Evolutionary conservation across 2,113 vertebrate species (phyloP), one percentile per base, ranked within the genome.

Genomic region (Ictidomys tridecemlineatus): DNA sequence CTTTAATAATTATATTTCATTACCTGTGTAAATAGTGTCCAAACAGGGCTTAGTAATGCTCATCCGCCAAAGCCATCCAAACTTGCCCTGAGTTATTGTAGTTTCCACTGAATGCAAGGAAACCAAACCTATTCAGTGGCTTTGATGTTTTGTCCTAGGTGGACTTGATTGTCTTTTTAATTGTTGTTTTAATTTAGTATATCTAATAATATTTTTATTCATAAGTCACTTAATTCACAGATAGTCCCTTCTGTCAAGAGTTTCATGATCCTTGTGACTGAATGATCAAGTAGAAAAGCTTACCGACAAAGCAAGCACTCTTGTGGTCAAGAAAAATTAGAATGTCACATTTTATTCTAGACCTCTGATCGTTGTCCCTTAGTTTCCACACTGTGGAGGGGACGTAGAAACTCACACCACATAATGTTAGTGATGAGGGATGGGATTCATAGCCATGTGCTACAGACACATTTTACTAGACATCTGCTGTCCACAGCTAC

Each of bases 1-100:
- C n/a, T 91, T 89, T 91, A 79, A 92, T 93, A 94, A 97, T 97
- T 96, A 70, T 70, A 85, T 77, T 93, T 93, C 96, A 90, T 96
- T 92, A 88, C 73, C 86, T 91, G 85, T 92, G 74, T 61, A 85
- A 92, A 92, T 56, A 78, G 77, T 91, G 77, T 70, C 85, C 58
- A 93, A 95, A 70, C 17, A 56, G 42, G 74, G 67, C 80, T 97
- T 72, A 76, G 48, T 69, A 84, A 70, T 88, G 45, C 37, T 74
- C 80, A 96, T 85, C 93, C 42, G 67, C 85, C 95, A 97, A 95
- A 88, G 32, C 37, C 67, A 83, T 87, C 13, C n/a, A 65, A 90
- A 85, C 17, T 8, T 84, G 18, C 45, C 87, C 76, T 73, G 48
- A 94, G 22, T 95, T 95, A 87, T 92, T 72, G 22, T 85, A 12